Evolutionary conservation across 1,140 invertebrate species (phyloP).

Genomic region (Bradysia coprophila): DNA sequence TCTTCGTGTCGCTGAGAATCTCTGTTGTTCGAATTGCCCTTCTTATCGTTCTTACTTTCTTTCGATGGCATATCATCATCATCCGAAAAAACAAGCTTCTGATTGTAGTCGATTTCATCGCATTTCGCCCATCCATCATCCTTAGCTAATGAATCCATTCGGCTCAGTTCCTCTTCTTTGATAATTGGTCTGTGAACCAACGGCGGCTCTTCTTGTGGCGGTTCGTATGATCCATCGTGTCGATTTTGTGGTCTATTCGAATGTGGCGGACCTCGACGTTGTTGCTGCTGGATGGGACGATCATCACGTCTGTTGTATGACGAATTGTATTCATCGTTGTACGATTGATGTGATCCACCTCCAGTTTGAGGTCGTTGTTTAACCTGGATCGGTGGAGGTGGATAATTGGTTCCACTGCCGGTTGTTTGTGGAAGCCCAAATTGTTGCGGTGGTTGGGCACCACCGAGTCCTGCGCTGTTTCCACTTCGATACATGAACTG

Average conservation of each 20-base stretch:
- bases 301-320: neutral
- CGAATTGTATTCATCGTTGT: neutral
- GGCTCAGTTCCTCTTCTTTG: constrained; percentile 76
- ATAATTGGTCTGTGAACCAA: constrained; percentile 61
- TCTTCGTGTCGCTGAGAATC: constrained; percentile 6
- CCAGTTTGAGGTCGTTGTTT: constrained; percentile 3
- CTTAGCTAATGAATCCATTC: constrained; percentile 76
- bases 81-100: constrained; percentile 86
- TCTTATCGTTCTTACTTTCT: constrained; percentile 1
- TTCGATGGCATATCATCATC: constrained; percentile 41
- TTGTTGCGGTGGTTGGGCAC: constrained; percentile 6
- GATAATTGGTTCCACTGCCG: constrained; percentile 4
- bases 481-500: constrained; percentile 24
- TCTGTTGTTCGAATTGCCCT: constrained; percentile 6
- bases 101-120: constrained; percentile 89
- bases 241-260: neutral
- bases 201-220: constrained; percentile 17
- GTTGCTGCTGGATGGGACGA: neutral
- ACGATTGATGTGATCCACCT: constrained; percentile 7
- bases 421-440: neutral
- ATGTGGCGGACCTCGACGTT: neutral
- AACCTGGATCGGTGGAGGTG: constrained; percentile 1
- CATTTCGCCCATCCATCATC: constrained; percentile 81
- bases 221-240: neutral
- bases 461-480: constrained; percentile 16